Conservation (phyloP, 2,113 vertebrate genomes). For the Abramis brama region DNA sequence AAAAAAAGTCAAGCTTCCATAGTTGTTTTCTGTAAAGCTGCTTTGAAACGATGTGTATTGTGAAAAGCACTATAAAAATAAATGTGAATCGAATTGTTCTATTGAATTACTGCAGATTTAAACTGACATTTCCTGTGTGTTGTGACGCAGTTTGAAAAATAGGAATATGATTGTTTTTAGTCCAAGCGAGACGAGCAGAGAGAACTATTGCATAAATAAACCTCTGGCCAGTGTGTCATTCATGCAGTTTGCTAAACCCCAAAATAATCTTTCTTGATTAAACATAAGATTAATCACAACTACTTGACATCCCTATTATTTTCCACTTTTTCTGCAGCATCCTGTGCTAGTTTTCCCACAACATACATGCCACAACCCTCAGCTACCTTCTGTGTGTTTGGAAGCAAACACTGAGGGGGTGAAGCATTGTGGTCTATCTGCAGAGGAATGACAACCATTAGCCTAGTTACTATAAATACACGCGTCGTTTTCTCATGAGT, state of each 20-base stretch:
- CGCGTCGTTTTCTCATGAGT: constrained; percentile 26
- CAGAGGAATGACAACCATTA: constrained; percentile 41
- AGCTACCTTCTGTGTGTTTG: neutral
- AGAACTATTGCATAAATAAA: neutral
- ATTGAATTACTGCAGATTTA: neutral
- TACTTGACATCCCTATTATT: neutral
- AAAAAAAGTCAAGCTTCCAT: too few relatives aligned
- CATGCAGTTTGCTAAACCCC: neutral
- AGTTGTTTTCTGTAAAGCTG: too few relatives aligned
- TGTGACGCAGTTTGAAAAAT: neutral
- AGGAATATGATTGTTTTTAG: neutral
- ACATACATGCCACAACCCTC: neutral
- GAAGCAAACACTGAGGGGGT: neutral
- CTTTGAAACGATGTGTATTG: too few relatives aligned
- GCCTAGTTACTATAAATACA: constrained; percentile 51
- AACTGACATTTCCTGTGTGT: neutral
- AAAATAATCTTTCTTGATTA: neutral
- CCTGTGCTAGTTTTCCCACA: constrained; percentile 27
- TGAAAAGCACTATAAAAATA: too few relatives aligned
- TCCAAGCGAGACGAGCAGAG: neutral
- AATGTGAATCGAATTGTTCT: too few relatives aligned
- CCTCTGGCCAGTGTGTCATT: neutral
- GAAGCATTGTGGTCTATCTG: constrained; percentile 27
- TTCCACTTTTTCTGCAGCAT: constrained; percentile 18
- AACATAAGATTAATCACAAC: neutral